phyloP scores from a whole-genome alignment of 2,797 vertebrate genomes.

The Sebastes flavidus region DNA sequence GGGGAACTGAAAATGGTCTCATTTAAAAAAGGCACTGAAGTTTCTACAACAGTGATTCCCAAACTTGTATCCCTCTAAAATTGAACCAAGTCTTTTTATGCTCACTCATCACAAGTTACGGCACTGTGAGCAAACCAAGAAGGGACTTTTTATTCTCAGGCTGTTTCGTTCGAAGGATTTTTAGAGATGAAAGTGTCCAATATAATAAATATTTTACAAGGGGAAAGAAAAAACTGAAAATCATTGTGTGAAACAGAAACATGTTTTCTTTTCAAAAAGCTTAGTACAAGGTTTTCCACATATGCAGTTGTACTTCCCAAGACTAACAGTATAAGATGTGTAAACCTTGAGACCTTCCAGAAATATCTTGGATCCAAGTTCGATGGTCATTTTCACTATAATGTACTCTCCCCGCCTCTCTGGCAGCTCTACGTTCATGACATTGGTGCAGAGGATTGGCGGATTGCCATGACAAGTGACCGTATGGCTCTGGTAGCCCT shows the following conservation, averaged over 20 bases:
- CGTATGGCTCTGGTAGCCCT: constrained; percentile 89
- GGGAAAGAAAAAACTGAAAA: background rate
- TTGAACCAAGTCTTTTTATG: background rate
- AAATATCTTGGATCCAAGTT: background rate
- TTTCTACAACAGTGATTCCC: background rate
- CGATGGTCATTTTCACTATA: background rate
- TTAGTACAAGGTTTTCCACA: background rate
- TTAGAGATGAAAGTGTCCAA: background rate
- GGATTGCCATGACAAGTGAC: constrained; percentile 92
- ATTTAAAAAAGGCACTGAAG: background rate
- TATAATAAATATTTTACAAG: background rate
- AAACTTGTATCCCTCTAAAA: background rate
- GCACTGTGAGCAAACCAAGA: background rate
- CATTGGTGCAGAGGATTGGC: constrained; percentile 93
- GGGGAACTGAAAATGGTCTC: background rate
- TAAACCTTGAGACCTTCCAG: background rate
- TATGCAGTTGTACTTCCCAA: background rate
- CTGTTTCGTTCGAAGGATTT: background rate
- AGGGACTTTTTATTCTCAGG: background rate
- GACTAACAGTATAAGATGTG: background rate
- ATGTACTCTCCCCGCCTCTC: background rate
- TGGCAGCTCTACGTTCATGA: constrained; percentile 91
- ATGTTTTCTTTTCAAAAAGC: background rate
- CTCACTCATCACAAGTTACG: background rate
- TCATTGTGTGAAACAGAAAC: background rate